Base-by-base conservation (phyloP, 2,797 vertebrate species). In the Parotocinclus haroldoi region DNA sequence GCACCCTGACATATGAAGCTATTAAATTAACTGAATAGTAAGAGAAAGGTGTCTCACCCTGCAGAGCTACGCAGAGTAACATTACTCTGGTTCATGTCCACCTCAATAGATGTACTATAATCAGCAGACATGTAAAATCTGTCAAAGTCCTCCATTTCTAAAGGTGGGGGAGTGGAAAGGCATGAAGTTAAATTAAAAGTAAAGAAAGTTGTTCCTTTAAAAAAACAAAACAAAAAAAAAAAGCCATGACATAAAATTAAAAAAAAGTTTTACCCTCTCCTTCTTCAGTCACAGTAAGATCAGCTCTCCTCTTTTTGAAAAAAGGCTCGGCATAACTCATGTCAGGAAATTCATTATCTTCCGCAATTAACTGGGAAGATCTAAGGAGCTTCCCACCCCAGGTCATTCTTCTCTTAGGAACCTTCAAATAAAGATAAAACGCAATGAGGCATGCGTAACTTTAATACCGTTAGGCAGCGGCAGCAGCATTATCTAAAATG, bases 361-460 rank as follows among this genome's bases (percentile, higher is more conserved):
- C 60, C 0, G 79, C 54, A 0, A 44, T 0, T 0, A 51, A 12
- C 7, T 4, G 49, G 10, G 68, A 63, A 0, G 77, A 65, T 10
- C 66, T 62, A 2, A 84, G 72, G 78, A 92, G 85, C 80, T 94
- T 94, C 44, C 95, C 95, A 46, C 92, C 95, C 95, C 96, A 99
- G 0, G 96, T 99, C 39, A 94, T 90, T 78, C 96, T 90, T 74
- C 96, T 88, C 77, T 91, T 95, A 57, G 90, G 95, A 58, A 83
- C 66, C 96, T 98, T 59, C n/a, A 58, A 13, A 76, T 7, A 27
- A 4, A 60, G 13, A 16, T 58, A 53, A 10, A 57, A 13, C 0
- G 3, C 1, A 10, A 48, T 7, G 36, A 11, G 0, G 3, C 4
- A 52, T 1, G 0, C 13, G n/a, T 58, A 1, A 57, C 46, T n/a